These are phyloP conservation scores for Microtus montanus DNA, from an alignment of 2,113 vertebrate species.

Conservation along the genomic window DNA sequence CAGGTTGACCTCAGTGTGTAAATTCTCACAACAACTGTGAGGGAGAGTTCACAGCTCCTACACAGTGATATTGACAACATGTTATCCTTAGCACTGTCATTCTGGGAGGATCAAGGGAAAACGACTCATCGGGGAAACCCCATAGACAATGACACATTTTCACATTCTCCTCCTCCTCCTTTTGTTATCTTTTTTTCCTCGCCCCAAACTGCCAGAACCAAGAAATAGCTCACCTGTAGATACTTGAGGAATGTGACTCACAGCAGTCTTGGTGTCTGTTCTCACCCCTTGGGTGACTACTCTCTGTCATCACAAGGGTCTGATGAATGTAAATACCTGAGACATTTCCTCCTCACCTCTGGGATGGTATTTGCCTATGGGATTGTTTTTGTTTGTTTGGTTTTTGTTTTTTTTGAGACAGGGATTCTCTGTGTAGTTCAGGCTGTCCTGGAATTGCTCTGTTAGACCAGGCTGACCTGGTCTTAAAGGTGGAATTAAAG, in stretches of 20 bases:
- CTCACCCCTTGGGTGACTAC: neutral
- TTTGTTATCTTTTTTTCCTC: slow-evolving; percentile 15
- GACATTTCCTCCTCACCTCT: neutral
- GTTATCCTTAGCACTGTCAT: neutral
- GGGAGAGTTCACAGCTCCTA: neutral
- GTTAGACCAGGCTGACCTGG: neutral
- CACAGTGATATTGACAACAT: neutral
- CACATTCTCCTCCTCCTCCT: slow-evolving; percentile 9
- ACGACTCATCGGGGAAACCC: slow-evolving; percentile 54
- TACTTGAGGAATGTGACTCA: neutral
- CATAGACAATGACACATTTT: slow-evolving; percentile 36
- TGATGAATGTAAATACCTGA: neutral
- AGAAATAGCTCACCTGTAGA: slow-evolving; percentile 37
- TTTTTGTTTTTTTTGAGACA: neutral
- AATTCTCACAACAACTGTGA: neutral
- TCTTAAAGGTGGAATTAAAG: too few relatives aligned
- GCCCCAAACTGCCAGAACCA: slow-evolving; percentile 22
- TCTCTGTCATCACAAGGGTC: neutral
- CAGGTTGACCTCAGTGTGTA: neutral
- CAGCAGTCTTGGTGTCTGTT: neutral
- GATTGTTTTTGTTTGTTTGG: neutral
- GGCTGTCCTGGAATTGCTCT: neutral
- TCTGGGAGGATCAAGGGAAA: slow-evolving; percentile 38
- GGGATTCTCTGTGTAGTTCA: neutral
- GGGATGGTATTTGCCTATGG: neutral